Conservation (phyloP, 2,797 vertebrate genomes). For the Sebastes matsubarae region DNA sequence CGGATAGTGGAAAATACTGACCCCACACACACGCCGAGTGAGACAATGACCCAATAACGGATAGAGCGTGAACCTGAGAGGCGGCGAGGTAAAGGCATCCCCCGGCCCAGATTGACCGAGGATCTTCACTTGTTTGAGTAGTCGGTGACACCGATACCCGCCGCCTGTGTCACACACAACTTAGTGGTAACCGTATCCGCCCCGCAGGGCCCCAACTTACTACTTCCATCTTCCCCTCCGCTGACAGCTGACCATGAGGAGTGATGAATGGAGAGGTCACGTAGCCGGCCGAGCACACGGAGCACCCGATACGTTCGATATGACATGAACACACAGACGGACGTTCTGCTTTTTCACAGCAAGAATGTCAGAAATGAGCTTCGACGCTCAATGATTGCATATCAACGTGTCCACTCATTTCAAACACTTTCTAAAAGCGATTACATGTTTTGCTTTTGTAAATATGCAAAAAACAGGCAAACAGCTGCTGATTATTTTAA, state of each 20-base stretch:
- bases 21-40: conserved; percentile 53
- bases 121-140: conserved; percentile 70
- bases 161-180: conserved; percentile 71
- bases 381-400: background rate
- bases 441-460: background rate
- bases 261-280: conserved; percentile 73
- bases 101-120: conserved; percentile 60
- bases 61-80: conserved; percentile 70
- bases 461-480: rapidly evolving
- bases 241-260: conserved; percentile 78
- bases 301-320: conserved; percentile 30
- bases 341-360: background rate
- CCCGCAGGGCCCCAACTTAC: conserved; percentile 65
- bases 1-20: conserved; percentile 62
- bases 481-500: background rate
- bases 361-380: background rate
- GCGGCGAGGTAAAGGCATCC: conserved; percentile 65
- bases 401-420: background rate
- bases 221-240: conserved; percentile 69
- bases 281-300: conserved; percentile 43
- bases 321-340: background rate
- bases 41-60: conserved; percentile 69
- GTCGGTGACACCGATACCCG: conserved; percentile 70
- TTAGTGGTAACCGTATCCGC: conserved; percentile 70
- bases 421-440: background rate